Conservation (phyloP, 2,797 vertebrate species). For the Takifugu ocellatus region DNA sequence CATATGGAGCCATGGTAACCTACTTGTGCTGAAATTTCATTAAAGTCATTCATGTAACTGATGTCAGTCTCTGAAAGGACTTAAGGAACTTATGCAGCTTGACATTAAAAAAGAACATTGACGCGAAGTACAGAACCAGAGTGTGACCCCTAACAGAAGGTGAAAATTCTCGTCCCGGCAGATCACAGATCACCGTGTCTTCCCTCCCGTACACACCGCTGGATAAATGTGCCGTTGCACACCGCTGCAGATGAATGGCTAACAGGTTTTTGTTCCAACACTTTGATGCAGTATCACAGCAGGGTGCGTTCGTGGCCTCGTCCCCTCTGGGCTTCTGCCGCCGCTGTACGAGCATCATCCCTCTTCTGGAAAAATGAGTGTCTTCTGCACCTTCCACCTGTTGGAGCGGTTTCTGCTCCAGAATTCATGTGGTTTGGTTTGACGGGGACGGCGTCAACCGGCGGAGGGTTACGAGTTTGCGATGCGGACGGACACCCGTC, state of each 20-base stretch:
- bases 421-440: too few species aligned
- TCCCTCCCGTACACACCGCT: slow-evolving; percentile 7
- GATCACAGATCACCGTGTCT: not conserved
- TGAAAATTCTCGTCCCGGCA: too few species aligned
- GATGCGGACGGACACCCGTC: too few species aligned
- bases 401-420: not conserved
- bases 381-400: slow-evolving; percentile 26
- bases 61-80: slow-evolving; percentile 15
- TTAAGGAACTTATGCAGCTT: not conserved
- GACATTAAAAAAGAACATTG: not conserved
- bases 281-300: slow-evolving; percentile 49
- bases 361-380: slow-evolving; percentile 48
- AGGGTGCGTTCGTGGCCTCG: slow-evolving; percentile 40
- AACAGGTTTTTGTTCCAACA: slow-evolving; percentile 31
- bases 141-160: not conserved
- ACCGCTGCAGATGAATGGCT: slow-evolving; percentile 39
- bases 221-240: slow-evolving; percentile 12
- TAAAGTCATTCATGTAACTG: slow-evolving; percentile 61
- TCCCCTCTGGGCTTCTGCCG: slow-evolving; percentile 31
- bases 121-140: not conserved
- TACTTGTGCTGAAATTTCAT: slow-evolving; percentile 61
- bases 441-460: too few species aligned
- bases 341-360: slow-evolving; percentile 36
- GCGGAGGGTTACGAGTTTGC: too few species aligned
- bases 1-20: slow-evolving; percentile 54